phyloP scores from a whole-genome alignment of 2,113 vertebrate genomes.

The Trichomycterus rosablanca region DNA sequence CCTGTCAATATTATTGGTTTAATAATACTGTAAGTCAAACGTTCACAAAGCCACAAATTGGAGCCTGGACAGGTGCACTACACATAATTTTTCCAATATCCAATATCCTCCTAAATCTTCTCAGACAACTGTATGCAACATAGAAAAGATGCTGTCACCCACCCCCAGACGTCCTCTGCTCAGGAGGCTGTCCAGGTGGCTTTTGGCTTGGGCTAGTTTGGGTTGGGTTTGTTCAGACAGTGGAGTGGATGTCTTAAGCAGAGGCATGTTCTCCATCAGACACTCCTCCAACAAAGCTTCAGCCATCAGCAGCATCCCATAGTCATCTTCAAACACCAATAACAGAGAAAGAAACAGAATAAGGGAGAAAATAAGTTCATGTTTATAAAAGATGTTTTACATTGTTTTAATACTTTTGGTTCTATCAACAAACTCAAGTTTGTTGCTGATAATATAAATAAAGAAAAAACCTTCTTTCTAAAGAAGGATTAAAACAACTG shows the following conservation, averaged over 20 bases:
- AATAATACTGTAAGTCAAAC: too few relatives aligned
- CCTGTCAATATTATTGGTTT: too few relatives aligned
- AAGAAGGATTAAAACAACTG: too few relatives aligned
- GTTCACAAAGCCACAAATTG: too few relatives aligned
- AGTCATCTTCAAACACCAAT: constrained; percentile 76
- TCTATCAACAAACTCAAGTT: too few relatives aligned
- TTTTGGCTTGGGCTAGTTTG: constrained; percentile 77
- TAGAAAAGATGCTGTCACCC: neutral
- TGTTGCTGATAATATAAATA: too few relatives aligned
- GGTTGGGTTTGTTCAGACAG: constrained; percentile 77
- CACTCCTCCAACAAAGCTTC: constrained; percentile 86
- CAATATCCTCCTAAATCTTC: neutral
- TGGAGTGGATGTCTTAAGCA: constrained; percentile 73
- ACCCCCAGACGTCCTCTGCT: constrained; percentile 82
- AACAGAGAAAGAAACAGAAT: neutral
- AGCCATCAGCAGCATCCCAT: constrained; percentile 77
- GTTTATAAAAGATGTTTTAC: too few relatives aligned
- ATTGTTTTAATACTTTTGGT: too few relatives aligned
- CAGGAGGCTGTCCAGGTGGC: constrained; percentile 77
- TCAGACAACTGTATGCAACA: neutral
- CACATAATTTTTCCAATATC: neutral
- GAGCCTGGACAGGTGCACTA: too few relatives aligned
- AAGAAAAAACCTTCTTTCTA: too few relatives aligned
- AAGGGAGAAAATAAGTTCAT: too few relatives aligned
- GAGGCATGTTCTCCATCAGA: constrained; percentile 79